These are phyloP conservation scores for Stigmatopora nigra DNA, from an alignment of 2,113 vertebrate genomes.

Conservation along the genomic window DNA sequence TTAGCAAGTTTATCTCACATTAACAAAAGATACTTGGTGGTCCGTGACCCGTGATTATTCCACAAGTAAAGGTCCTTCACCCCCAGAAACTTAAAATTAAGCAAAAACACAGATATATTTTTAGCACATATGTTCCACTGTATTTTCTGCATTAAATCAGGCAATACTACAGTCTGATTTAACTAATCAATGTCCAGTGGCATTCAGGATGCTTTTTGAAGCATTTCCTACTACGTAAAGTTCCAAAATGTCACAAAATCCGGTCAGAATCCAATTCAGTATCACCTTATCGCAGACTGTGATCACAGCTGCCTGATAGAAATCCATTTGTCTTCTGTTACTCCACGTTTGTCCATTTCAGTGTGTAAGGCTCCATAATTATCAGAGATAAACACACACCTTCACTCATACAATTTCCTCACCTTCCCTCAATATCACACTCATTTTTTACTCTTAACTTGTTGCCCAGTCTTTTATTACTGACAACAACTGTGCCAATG, in stretches of 20 bases:
- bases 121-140: neutral
- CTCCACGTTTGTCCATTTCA: slow-evolving; percentile 29
- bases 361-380: slow-evolving; percentile 36
- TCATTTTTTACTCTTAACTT: slow-evolving; percentile 70
- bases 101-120: neutral
- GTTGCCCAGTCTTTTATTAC: slow-evolving; percentile 62
- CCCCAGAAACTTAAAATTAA: neutral
- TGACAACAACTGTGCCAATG: slow-evolving; percentile 56
- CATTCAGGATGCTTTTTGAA: slow-evolving; percentile 5
- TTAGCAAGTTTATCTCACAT: too few species aligned
- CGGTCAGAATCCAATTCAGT: neutral
- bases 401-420: slow-evolving; percentile 32
- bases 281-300: slow-evolving; percentile 7
- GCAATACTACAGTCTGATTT: slow-evolving; percentile 5
- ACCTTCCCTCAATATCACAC: slow-evolving; percentile 59
- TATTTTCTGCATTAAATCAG: slow-evolving; percentile 6
- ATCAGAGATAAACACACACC: slow-evolving; percentile 48
- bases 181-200: neutral
- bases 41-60: too few species aligned
- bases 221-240: slow-evolving; percentile 3
- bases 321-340: slow-evolving; percentile 17
- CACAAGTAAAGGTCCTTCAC: neutral
- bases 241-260: neutral
- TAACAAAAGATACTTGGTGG: too few species aligned
- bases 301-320: slow-evolving; percentile 17